Conservation (phyloP, 1,140 invertebrate genomes). For the Latrodectus geometricus region DNA sequence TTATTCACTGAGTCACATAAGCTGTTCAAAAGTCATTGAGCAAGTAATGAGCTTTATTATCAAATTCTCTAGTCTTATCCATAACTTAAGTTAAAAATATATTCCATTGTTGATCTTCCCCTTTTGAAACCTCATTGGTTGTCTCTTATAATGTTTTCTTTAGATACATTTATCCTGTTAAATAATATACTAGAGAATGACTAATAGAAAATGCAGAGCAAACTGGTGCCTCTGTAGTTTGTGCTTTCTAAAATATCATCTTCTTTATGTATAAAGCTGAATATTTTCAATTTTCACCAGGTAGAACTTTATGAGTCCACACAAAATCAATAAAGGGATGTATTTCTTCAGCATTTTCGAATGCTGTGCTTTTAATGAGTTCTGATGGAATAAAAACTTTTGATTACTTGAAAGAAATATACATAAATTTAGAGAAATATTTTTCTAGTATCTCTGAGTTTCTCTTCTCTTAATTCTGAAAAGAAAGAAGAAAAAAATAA, state of each 20-base stretch:
- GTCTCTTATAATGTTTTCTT: neutral
- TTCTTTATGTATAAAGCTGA: neutral
- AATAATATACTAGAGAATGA: constrained; percentile 10
- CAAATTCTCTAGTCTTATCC: constrained; percentile 6
- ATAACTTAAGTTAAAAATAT: constrained; percentile 8
- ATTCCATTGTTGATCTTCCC: constrained; percentile 4
- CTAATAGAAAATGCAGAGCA: neutral
- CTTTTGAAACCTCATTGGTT: neutral
- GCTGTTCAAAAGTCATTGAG: neutral
- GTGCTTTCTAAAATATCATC: neutral
- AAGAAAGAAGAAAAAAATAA: too few relatives aligned
- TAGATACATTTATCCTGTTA: neutral
- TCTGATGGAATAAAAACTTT: neutral
- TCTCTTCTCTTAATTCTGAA: too few relatives aligned
- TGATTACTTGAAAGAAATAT: too few relatives aligned
- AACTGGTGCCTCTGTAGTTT: constrained; percentile 7
- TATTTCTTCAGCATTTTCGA: neutral
- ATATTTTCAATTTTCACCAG: neutral
- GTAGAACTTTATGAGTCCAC: neutral
- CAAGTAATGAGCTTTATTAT: neutral
- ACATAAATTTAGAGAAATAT: too few relatives aligned
- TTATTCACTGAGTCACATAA: neutral
- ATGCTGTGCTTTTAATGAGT: neutral
- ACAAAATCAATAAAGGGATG: neutral
- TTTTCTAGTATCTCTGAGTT: too few relatives aligned